These are phyloP conservation scores for Piscicola geometra DNA, from an alignment of 2,888 invertebrate species.

Conservation along the genomic window DNA sequence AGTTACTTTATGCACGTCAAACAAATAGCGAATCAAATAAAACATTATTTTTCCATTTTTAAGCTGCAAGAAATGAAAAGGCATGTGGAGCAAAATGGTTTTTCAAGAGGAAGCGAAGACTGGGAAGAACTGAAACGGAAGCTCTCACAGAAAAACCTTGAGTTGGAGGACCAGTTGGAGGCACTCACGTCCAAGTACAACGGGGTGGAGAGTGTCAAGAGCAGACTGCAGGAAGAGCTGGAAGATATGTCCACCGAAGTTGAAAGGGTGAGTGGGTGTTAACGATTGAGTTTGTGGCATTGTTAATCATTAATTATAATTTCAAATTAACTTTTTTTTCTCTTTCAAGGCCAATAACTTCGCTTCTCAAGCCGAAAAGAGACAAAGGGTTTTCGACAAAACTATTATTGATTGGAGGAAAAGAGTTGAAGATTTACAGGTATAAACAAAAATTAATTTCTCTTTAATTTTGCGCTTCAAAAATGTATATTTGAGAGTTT, in stretches of 20 bases:
- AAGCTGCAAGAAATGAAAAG: slow-evolving; percentile 97
- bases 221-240: slow-evolving; percentile 89
- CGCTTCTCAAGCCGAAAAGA: slow-evolving; percentile 43
- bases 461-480: not conserved
- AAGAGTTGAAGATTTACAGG: slow-evolving; percentile 77
- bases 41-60: slow-evolving; percentile 65
- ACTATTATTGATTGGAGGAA: slow-evolving; percentile 99
- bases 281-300: not conserved
- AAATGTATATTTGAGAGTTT: not conserved
- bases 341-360: slow-evolving; percentile 36
- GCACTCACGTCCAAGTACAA: slow-evolving; percentile 95
- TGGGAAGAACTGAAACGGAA: slow-evolving; percentile 62
- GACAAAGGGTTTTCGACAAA: slow-evolving; percentile 99
- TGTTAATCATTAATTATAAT: not conserved
- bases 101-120: slow-evolving; percentile 61
- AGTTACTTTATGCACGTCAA: too few species aligned
- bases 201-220: slow-evolving; percentile 95
- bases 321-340: not conserved
- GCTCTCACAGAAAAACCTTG: slow-evolving; percentile 87
- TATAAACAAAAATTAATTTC: too few species aligned
- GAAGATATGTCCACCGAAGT: slow-evolving; percentile 96
- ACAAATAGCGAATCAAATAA: not conserved
- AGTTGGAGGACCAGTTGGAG: slow-evolving; percentile 94
- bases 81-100: slow-evolving; percentile 56
- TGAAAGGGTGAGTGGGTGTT: slow-evolving; percentile 60